phyloP scores from a whole-genome alignment of 37 sponge, comb jelly and placozoan species.

The Theonella swinhoei region DNA sequence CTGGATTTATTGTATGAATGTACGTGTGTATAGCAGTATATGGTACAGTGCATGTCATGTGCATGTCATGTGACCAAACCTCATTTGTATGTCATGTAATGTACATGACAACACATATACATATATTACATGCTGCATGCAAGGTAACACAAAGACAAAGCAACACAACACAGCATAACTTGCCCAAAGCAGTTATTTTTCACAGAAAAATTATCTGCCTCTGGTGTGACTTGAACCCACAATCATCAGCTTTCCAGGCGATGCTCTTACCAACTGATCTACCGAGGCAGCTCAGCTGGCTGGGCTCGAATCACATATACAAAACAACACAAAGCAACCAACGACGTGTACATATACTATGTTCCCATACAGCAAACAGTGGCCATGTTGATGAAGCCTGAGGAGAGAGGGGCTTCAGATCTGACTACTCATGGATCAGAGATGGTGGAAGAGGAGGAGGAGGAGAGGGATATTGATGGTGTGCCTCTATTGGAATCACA shows the following conservation, averaged over 20 bases:
- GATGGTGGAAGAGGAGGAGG: background rate
- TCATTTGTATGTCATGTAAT: background rate
- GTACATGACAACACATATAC: background rate
- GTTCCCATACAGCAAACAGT: constrained; percentile 65
- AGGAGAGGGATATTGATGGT: constrained; percentile 49
- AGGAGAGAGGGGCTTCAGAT: background rate
- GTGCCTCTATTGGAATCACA: constrained; percentile 59
- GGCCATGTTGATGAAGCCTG: constrained; percentile 59
- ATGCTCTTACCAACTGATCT: no score
- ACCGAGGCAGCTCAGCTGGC: no score
- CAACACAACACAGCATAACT: no score
- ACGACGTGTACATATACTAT: background rate
- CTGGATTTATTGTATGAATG: background rate
- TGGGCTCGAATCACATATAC: no score
- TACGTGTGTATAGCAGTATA: background rate
- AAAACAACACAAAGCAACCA: constrained; percentile 1
- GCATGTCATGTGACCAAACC: background rate
- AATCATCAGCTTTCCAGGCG: no score
- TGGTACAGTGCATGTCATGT: no score
- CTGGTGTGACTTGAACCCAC: no score
- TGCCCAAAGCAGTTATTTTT: no score
- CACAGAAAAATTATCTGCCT: no score
- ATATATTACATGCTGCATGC: no score
- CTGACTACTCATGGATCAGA: background rate
- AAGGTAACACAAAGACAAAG: no score